These are phyloP conservation scores for Trichogramma dendrolimi DNA, from an alignment of 2,888 invertebrate genomes.

Conservation along the genomic window DNA sequence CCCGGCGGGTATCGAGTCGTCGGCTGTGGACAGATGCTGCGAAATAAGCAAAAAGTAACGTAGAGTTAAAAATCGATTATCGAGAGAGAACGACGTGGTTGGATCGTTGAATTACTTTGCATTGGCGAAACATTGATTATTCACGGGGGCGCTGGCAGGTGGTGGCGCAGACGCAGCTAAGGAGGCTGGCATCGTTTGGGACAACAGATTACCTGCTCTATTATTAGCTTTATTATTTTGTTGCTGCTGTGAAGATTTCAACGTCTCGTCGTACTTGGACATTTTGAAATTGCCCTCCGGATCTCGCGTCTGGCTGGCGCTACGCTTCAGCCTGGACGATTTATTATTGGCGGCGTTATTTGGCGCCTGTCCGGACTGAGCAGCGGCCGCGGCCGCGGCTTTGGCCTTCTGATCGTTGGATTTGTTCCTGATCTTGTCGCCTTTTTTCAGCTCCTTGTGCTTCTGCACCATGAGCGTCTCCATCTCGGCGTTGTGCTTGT, in stretches of 20 bases:
- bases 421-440: slow-evolving; percentile 53
- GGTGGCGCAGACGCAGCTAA: background rate
- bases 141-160: background rate
- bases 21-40: slow-evolving; percentile 35
- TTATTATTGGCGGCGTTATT: background rate
- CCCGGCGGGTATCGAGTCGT: slow-evolving; percentile 49
- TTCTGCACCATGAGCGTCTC: slow-evolving; percentile 72
- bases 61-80: background rate
- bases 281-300: slow-evolving; percentile 52
- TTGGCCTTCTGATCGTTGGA: slow-evolving; percentile 45
- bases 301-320: slow-evolving; percentile 62
- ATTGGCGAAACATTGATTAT: slow-evolving; percentile 26
- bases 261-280: slow-evolving; percentile 36
- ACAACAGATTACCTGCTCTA: slow-evolving; percentile 62
- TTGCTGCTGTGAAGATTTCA: slow-evolving; percentile 25
- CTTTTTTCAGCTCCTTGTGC: slow-evolving; percentile 61
- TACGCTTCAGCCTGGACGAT: slow-evolving; percentile 56
- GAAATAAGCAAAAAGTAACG: slow-evolving; percentile 13
- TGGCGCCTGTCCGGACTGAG: background rate
- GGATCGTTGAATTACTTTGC: slow-evolving; percentile 36
- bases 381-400: slow-evolving; percentile 48
- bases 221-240: slow-evolving; percentile 37
- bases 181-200: slow-evolving; percentile 52
- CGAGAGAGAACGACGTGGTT: slow-evolving; percentile 21
- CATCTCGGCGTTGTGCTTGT: slow-evolving; percentile 75